These are phyloP conservation scores for Cephalotes varians DNA, from an alignment of 2,888 invertebrate species.

Conservation along the genomic window DNA sequence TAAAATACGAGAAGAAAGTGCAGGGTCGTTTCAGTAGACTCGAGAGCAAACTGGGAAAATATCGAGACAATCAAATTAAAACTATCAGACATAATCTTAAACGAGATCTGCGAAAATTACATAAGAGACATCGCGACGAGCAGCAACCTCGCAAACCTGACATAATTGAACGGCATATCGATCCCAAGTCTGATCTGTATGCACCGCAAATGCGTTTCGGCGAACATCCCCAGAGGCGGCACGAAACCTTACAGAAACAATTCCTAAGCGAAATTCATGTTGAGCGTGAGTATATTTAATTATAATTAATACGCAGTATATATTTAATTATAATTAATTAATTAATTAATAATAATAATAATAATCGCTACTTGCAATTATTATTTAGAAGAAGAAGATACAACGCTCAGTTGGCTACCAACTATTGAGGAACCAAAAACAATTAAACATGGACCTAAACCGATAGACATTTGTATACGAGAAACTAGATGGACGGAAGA, in stretches of 20 bases:
- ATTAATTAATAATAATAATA: too few relatives aligned
- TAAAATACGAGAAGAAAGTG: conserved; percentile 85
- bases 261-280: conserved; percentile 61
- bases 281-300: conserved; percentile 65
- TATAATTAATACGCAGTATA: background rate
- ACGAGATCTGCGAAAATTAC: conserved; percentile 87
- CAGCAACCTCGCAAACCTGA: conserved; percentile 55
- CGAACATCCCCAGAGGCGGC: conserved; percentile 87
- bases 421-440: conserved; percentile 86
- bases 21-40: conserved; percentile 86
- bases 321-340: conserved; percentile 1
- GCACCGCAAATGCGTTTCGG: conserved; percentile 89
- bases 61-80: conserved; percentile 87
- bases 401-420: conserved; percentile 87
- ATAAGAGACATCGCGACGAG: conserved; percentile 82
- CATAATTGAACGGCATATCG: conserved; percentile 76
- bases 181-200: conserved; percentile 89
- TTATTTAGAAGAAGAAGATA: conserved; percentile 86
- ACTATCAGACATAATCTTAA: conserved; percentile 86
- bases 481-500: conserved; percentile 90
- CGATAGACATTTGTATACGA: conserved; percentile 86
- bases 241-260: conserved; percentile 83
- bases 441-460: conserved; percentile 79
- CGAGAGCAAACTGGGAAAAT: conserved; percentile 87
- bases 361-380: background rate